phyloP scores from a whole-genome alignment of 2,113 vertebrate species.

The Psettodes erumei region DNA sequence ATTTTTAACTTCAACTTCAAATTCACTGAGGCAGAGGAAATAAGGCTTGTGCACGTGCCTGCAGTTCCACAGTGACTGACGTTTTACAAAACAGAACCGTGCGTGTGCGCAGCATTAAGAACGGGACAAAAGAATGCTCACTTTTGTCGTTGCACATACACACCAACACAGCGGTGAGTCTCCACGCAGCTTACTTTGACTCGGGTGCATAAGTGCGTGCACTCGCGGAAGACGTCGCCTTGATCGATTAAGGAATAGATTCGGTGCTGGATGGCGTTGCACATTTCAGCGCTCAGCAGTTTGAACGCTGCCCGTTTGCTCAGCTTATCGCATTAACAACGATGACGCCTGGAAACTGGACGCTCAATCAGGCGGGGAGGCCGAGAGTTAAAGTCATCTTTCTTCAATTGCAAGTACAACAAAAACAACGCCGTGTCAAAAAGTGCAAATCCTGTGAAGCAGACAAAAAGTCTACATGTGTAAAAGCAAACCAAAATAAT shows the following conservation, averaged over 20 bases:
- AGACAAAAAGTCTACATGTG: constrained; percentile 2
- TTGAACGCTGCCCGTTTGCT: neutral
- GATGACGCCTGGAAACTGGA: neutral
- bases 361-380: neutral
- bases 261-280: neutral
- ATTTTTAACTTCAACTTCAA: neutral
- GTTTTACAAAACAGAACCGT: constrained; percentile 8
- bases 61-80: neutral
- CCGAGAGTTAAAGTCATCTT: neutral
- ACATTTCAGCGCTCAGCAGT: neutral
- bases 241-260: neutral
- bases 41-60: neutral
- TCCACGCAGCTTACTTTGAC: neutral
- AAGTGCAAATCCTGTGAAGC: neutral
- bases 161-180: neutral
- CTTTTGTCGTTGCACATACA: neutral
- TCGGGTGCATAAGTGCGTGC: neutral
- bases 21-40: neutral
- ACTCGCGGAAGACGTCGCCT: neutral
- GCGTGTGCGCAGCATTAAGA: neutral
- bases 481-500: constrained; percentile 23
- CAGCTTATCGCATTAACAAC: neutral
- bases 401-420: neutral
- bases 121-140: constrained; percentile 3
- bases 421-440: neutral